Conservation (phyloP, 2,888 invertebrate genomes). For the Microctonus brassicae region DNA sequence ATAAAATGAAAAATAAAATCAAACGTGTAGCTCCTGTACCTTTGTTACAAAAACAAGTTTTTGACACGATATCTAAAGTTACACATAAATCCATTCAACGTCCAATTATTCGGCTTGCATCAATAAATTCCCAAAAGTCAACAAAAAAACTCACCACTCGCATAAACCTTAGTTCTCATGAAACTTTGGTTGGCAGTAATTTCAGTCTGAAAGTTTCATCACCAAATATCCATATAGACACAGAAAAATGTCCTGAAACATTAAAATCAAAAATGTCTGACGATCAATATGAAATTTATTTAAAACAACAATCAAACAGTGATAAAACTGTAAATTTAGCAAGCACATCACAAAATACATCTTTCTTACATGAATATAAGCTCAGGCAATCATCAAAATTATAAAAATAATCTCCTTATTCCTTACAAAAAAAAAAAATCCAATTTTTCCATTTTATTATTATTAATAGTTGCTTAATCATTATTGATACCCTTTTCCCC, state of each 20-base stretch:
- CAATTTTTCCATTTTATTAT: no score
- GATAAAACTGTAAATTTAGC: slow-evolving; percentile 32
- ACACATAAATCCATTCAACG: background rate
- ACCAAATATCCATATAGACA: slow-evolving; percentile 42
- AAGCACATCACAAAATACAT: slow-evolving; percentile 44
- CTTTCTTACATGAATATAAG: slow-evolving; percentile 57
- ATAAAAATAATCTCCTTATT: slow-evolving; percentile 13
- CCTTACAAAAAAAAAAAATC: background rate
- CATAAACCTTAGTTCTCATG: background rate
- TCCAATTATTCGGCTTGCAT: background rate
- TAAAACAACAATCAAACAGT: slow-evolving; percentile 37
- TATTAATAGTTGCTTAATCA: no score
- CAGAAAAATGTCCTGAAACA: slow-evolving; percentile 40
- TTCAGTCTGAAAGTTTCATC: slow-evolving; percentile 32
- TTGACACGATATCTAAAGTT: slow-evolving; percentile 2
- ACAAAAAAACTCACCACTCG: background rate
- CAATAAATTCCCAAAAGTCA: background rate
- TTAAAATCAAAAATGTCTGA: slow-evolving; percentile 43
- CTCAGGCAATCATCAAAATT: slow-evolving; percentile 47
- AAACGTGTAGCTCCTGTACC: slow-evolving; percentile 30
- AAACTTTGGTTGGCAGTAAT: background rate
- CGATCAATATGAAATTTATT: slow-evolving; percentile 41
- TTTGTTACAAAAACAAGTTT: slow-evolving; percentile 31
- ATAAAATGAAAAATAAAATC: slow-evolving; percentile 15
- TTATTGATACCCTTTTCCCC: no score